Conservation (phyloP, 64 coral and sea anemone genomes). For the Trachythela sp. region DNA sequence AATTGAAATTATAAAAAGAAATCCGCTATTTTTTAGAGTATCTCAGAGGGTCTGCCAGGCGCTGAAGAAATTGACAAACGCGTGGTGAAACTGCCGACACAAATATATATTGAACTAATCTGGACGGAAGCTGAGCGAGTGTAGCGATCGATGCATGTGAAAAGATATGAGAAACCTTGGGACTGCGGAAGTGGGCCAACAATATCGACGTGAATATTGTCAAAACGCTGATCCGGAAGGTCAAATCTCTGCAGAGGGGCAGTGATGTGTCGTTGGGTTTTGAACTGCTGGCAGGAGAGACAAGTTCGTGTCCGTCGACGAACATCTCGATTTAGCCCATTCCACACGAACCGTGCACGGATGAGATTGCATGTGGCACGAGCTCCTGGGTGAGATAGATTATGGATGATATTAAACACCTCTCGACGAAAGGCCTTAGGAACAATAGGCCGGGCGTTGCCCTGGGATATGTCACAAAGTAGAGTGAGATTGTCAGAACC, state of each 20-base stretch:
- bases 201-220: slow-evolving; percentile 37
- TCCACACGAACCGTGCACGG: background rate
- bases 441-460: slow-evolving; percentile 4
- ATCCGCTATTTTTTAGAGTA: background rate
- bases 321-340: background rate
- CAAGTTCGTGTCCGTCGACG: background rate
- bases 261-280: background rate
- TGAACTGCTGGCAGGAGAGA: slow-evolving; percentile 7
- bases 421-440: background rate
- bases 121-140: slow-evolving; percentile 4
- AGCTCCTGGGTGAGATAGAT: background rate
- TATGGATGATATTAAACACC: background rate
- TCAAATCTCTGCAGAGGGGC: background rate
- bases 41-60: background rate
- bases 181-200: slow-evolving; percentile 40
- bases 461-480: no score
- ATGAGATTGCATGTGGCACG: background rate
- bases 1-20: background rate
- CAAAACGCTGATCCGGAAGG: slow-evolving; percentile 12
- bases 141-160: slow-evolving; percentile 39
- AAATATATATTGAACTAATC: background rate
- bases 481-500: background rate
- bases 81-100: background rate
- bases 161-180: slow-evolving; percentile 22
- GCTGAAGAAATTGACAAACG: background rate